Evolutionary conservation across 2,797 vertebrate genomes (phyloP), one percentile per base, ranked within the genome.

Genomic region (Syngnathus rostellatus): DNA sequence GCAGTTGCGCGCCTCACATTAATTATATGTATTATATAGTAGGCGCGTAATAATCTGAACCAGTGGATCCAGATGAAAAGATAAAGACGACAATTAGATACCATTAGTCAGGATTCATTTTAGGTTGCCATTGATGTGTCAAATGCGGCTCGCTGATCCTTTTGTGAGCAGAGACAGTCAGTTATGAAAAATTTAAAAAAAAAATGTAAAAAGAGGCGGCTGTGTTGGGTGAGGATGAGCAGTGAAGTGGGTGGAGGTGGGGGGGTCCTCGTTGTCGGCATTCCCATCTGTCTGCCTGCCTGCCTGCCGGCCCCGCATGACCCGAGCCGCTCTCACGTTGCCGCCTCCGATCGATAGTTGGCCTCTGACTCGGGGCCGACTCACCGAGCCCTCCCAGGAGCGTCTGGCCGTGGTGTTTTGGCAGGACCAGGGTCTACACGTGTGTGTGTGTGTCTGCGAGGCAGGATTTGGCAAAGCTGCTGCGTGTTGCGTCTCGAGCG

Each of bases 271-370:
- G 71, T 64, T 79, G 68, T 63, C 72, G 77, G 79, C 73, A 74
- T 72, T 77, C 75, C 73, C 76, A 74, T 72, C 78, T 68, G 61
- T 75, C 71, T 67, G 73, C 79, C 23, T 23, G 23, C 23, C 23
- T 23, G 23, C 23, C 78, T 88, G 72, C 71, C 77, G 69, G 77
- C 79, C 82, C 84, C 81, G 77, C 82, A 77, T 83, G 86, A 88
- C 86, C 85, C 75, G 77, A 70, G 74, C 75, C 75, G 82, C 80
- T 86, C 87, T 88, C 84, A 84, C 83, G 77, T 90, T 88, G 86
- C 85, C 87, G 75, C 78, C 85, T 89, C 77, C 76, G 67, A 89
- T 86, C 85, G 77, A 91, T 90, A 80, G 74, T 89, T 87, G 81
- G 83, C 58, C 87, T 89, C 86, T 80, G 83, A 82, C 87, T 89